Percentiles rank a stretch among this genome's conserved stretches.
Conservation (phyloP, 2,797 vertebrate species). For the Hemitrygon akajei region DNA sequence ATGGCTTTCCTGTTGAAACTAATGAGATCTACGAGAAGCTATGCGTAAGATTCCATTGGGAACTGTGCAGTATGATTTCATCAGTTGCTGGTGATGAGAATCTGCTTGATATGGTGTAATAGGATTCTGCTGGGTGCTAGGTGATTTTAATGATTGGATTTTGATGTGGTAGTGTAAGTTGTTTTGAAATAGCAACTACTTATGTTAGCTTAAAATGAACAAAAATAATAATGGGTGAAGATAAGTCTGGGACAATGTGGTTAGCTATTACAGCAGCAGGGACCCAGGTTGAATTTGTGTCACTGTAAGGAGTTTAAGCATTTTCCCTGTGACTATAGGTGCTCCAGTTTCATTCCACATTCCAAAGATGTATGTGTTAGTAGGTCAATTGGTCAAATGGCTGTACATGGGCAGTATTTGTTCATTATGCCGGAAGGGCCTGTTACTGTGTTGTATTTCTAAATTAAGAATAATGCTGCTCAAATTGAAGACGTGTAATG, state of each 20-base stretch:
- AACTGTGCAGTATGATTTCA: background rate
- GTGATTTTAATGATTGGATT: background rate
- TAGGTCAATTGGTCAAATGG: too few relatives aligned
- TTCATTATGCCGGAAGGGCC: too few relatives aligned
- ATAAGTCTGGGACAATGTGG: background rate
- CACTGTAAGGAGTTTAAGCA: too few relatives aligned
- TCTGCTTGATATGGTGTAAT: background rate
- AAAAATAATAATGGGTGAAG: background rate
- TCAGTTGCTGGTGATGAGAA: background rate
- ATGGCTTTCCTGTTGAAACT: background rate
- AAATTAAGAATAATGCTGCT: too few relatives aligned
- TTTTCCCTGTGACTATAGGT: too few relatives aligned
- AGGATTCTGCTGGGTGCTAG: background rate
- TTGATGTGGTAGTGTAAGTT: background rate
- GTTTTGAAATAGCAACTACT: background rate
- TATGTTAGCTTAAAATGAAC: too few relatives aligned
- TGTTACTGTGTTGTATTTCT: too few relatives aligned
- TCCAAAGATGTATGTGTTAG: too few relatives aligned
- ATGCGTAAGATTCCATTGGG: background rate
- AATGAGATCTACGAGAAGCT: background rate
- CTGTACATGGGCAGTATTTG: too few relatives aligned
- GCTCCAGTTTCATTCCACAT: too few relatives aligned
- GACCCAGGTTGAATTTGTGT: too few relatives aligned
- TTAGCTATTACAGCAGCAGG: too few relatives aligned
- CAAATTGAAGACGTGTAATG: background rate